Conservation (phyloP, 2,888 invertebrate species). For the Ochlodes sylvanus region DNA sequence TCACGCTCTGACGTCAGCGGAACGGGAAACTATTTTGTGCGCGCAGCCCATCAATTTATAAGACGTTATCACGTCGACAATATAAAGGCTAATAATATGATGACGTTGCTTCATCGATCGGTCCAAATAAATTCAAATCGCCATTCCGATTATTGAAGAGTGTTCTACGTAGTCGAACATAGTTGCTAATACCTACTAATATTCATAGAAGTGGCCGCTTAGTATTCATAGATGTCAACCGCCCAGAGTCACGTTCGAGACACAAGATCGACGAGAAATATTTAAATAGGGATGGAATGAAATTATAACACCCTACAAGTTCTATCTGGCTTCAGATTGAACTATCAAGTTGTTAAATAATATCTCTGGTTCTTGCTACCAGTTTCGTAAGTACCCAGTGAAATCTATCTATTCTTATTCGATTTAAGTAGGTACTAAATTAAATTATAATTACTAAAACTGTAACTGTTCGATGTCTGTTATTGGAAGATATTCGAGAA, state of each 20-base stretch:
- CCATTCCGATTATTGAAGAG: background rate
- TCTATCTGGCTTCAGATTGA: constrained; percentile 8
- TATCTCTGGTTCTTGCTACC: background rate
- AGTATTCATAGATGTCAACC: constrained; percentile 50
- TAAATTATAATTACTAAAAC: too few relatives aligned
- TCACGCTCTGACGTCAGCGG: too few relatives aligned
- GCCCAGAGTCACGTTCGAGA: constrained; percentile 48
- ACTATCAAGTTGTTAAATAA: constrained; percentile 8
- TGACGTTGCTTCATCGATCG: too few relatives aligned
- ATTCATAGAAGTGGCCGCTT: constrained; percentile 43
- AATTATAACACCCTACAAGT: constrained; percentile 39
- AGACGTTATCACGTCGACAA: too few relatives aligned
- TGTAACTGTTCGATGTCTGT: too few relatives aligned
- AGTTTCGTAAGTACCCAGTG: background rate
- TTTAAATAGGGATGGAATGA: constrained; percentile 46
- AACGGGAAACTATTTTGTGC: too few relatives aligned
- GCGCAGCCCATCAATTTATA: too few relatives aligned
- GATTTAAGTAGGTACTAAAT: too few relatives aligned
- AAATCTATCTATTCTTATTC: too few relatives aligned
- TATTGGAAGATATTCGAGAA: too few relatives aligned
- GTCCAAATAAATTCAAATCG: too few relatives aligned
- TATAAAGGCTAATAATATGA: too few relatives aligned
- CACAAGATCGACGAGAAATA: constrained; percentile 42
- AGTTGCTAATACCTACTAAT: constrained; percentile 38
- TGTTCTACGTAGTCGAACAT: background rate